Base-by-base conservation (phyloP, 2,888 invertebrate genomes). In the Capitulum mitella region DNA sequence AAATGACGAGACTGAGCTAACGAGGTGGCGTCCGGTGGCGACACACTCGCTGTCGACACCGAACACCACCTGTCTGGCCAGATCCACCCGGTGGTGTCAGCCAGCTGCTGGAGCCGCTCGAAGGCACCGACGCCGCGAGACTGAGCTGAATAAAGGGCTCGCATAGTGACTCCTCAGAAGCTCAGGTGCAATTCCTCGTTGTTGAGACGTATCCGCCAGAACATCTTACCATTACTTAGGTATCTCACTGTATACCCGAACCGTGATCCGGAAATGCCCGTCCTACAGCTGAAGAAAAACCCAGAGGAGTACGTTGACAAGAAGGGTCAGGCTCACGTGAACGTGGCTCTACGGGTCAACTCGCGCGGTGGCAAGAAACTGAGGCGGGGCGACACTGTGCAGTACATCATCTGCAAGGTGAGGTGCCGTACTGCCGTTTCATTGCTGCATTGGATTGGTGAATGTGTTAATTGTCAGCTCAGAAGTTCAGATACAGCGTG, bases 71-170 rank as follows among this genome's bases (percentile, higher is more conserved):
- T 99, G 82, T 90, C 93, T 0, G 93, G 96, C 84, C 99, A 99
- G 87, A 90, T 99, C 74, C 97, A 97, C 86, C 99, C 99, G 0
- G 97, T 99, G 0, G 92, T n/a, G n/a, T 98, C 81, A 91, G 94
- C 46, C 79, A 99, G 82, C 91, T 99, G 84, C 95, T 96, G 85
- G 97, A 97, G 82, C 98, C 98, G 0, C 93, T 99, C 75, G 95
- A 97, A 82, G 97, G 95, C 22, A 93, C 94, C 82, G 97, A 98
- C 87, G 90, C 93, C 3, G 93, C 92, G 78, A 89, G 93, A 81
- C 91, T 99, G 81, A n/a, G n/a, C n/a, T n/a, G n/a, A n/a, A n/a
- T n/a, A n/a, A n/a, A n/a, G n/a, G n/a, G n/a, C n/a, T n/a, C n/a
- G n/a, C n/a, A n/a, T n/a, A n/a, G n/a, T n/a, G n/a, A n/a, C n/a